Base-by-base conservation (phyloP, 2,113 vertebrate genomes). In the Ramphastos sulfuratus region DNA sequence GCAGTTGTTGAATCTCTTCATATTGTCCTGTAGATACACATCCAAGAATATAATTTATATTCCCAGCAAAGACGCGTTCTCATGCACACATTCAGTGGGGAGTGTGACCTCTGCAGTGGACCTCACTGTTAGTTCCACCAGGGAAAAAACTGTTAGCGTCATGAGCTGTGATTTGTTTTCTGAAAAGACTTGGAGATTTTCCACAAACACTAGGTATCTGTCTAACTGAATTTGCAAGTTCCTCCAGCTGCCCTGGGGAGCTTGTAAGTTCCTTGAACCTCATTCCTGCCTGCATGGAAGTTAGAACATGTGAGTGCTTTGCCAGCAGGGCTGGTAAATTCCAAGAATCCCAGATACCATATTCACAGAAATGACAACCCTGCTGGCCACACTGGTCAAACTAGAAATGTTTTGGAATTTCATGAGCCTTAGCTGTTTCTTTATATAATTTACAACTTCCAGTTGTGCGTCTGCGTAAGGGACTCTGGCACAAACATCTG, bases 361-460 rank as follows among this genome's bases (percentile, higher is more conserved):
- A 87, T 94, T 94, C 73, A 94, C 91, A 95, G 95, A 94, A 96
- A 95, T 94, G 77, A 90, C 82, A 94, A 12, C 82, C 61, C 82
- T 81, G 87, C 85, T 93, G 89, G 90, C 91, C 92, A 90, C 82
- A 33, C 61, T 88, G 93, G 93, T 93, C 11, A 58, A 81, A 71
- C 20, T 58, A 69, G 82, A 75, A 85, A 86, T 83, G 61, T 85
- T 92, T 81, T 70, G 83, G 85, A 90, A 85, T 91, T 94, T 83
- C 65, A 44, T 23, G 82, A 94, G 85, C 87, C 46, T 77, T 64
- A 83, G 65, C 82, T 75, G 63, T 92, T 96, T 83, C 72, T 90
- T 28, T 61, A 12, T 92, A 60, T 79, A 69, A 67, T 93, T 89
- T 87, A 42, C 78, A 92, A 83, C 35, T 91, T 96, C 79, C 87